Evolutionary conservation across 2,888 invertebrate genomes (phyloP).

Genomic region (Hyles lineata): DNA sequence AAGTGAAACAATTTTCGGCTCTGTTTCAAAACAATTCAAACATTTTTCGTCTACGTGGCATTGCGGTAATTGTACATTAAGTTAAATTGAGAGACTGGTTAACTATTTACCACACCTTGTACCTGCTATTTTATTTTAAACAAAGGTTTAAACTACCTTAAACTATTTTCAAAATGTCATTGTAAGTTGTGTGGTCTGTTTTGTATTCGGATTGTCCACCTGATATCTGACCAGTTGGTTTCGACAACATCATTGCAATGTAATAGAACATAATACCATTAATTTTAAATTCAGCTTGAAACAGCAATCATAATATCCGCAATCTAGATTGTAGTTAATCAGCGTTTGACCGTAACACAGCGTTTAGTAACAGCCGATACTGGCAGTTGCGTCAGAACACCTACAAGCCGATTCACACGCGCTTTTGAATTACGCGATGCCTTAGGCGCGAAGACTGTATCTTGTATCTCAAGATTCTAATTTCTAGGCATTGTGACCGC

Average conservation of each 20-base stretch:
- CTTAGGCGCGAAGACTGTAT: background rate
- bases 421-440: background rate
- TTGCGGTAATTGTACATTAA: background rate
- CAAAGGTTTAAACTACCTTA: background rate
- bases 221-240: background rate
- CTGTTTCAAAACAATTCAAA: background rate
- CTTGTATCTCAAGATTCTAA: background rate
- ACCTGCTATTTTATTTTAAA: background rate
- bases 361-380: conserved; percentile 23
- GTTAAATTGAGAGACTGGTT: background rate
- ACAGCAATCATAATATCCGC: conserved; percentile 34
- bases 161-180: background rate
- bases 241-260: background rate
- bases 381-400: conserved; percentile 28
- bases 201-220: background rate
- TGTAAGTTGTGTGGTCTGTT: background rate
- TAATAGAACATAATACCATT: background rate
- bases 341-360: conserved; percentile 29
- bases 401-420: conserved; percentile 22
- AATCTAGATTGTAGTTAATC: conserved; percentile 26
- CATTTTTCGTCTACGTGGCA: conserved; percentile 13
- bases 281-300: conserved; percentile 40
- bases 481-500: background rate
- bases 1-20: conserved; percentile 4
- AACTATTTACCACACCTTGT: conserved; percentile 3